Conservation (phyloP, 35 echinoderm and acorn worm genomes). For the Ptychodera flava region DNA sequence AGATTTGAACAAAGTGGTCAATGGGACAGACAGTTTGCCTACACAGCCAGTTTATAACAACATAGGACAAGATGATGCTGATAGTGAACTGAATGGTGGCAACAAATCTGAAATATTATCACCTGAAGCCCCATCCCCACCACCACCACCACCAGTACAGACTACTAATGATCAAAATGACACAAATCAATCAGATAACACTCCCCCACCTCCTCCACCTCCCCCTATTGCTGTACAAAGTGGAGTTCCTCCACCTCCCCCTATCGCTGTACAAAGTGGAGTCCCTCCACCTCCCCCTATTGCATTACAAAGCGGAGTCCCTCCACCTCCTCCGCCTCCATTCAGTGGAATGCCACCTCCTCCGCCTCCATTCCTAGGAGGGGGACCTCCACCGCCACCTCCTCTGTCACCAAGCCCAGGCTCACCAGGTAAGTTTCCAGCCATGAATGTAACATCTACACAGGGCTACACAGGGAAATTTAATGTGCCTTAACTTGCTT, state of each 20-base stretch:
- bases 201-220: conserved; percentile 7
- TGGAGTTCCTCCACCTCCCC: not conserved
- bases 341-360: conserved; percentile 18
- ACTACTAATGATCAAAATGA: not conserved
- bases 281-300: conserved; percentile 45
- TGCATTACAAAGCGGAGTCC: conserved; percentile 8
- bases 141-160: conserved; percentile 7
- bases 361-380: not conserved
- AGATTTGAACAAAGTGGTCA: too few relatives aligned
- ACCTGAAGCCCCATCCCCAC: not conserved
- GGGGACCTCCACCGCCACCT: conserved; percentile 19
- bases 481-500: too few relatives aligned
- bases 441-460: too few relatives aligned
- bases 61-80: not conserved
- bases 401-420: conserved; percentile 16
- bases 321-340: conserved; percentile 11
- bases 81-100: not conserved
- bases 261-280: not conserved
- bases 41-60: too few relatives aligned
- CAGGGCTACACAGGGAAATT: too few relatives aligned
- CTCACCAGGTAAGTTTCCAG: too few relatives aligned
- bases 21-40: too few relatives aligned
- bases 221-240: not conserved
- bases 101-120: not conserved
- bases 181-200: not conserved